These are phyloP conservation scores for Glaucidium brasilianum DNA, from an alignment of 2,113 vertebrate genomes.

Conservation along the genomic window DNA sequence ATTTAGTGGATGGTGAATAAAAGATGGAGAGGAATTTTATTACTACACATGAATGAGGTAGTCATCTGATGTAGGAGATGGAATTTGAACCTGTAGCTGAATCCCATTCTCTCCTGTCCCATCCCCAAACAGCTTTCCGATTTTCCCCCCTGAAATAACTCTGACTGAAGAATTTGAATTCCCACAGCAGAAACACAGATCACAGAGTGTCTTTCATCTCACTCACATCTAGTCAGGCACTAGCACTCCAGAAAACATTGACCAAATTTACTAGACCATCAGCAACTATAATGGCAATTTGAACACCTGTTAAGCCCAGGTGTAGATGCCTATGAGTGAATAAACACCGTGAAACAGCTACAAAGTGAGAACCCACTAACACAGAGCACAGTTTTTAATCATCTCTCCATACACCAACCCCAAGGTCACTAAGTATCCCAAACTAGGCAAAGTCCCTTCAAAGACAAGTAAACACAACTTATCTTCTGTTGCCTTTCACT, in stretches of 20 bases:
- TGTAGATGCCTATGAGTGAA: not conserved
- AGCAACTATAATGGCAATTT: not conserved
- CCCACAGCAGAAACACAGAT: not conserved
- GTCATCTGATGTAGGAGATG: not conserved
- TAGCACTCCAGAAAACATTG: not conserved
- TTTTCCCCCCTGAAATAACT: accelerated
- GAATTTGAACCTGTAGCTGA: not conserved
- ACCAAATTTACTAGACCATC: not conserved
- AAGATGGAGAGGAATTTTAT: not conserved
- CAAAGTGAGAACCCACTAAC: not conserved
- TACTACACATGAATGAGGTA: not conserved
- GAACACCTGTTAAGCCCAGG: not conserved
- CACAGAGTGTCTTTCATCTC: not conserved
- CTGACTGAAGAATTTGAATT: not conserved
- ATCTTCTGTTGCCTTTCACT: not conserved
- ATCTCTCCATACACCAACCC: not conserved
- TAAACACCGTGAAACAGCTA: not conserved
- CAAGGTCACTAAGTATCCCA: not conserved
- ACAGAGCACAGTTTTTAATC: not conserved
- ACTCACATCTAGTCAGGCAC: not conserved
- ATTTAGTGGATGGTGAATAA: not conserved
- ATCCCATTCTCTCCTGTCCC: not conserved
- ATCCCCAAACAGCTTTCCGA: not conserved
- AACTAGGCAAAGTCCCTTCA: not conserved
- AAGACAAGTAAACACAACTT: not conserved